phyloP scores from a whole-genome alignment of 1,140 invertebrate genomes.

The Aphelinus atriplicis region DNA sequence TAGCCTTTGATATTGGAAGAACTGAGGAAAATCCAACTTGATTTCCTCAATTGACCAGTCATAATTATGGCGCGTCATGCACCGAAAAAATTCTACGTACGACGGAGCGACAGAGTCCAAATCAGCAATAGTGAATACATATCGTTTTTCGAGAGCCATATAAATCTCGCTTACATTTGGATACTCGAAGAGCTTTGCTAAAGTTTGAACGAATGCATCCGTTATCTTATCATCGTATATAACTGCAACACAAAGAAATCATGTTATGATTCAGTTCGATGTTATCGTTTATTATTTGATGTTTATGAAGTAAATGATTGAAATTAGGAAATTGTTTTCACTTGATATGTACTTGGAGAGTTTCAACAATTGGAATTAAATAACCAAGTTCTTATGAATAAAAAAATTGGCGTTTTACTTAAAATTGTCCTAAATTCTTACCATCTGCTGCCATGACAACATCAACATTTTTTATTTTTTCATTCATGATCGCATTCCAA shows the following conservation, averaged over 20 bases:
- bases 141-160: constrained; percentile 86
- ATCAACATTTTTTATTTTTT: constrained; percentile 67
- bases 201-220: constrained; percentile 79
- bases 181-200: constrained; percentile 74
- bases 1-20: constrained; percentile 82
- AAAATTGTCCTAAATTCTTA: constrained; percentile 57
- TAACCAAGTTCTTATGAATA: neutral
- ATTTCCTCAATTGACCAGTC: constrained; percentile 73
- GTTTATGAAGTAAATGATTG: neutral
- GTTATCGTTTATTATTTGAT: constrained; percentile 17
- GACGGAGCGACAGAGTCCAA: constrained; percentile 84
- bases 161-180: constrained; percentile 70
- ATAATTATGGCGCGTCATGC: constrained; percentile 64
- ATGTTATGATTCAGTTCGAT: too few relatives aligned
- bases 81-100: constrained; percentile 82
- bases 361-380: too few relatives aligned
- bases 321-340: neutral
- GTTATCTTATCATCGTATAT: constrained; percentile 89
- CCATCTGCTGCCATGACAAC: constrained; percentile 83
- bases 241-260: constrained; percentile 69
- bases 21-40: constrained; percentile 80
- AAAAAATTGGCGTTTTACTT: neutral
- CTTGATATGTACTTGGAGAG: neutral
- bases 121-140: constrained; percentile 83
- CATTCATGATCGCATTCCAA: constrained; percentile 68